phyloP scores from a whole-genome alignment of 2,797 vertebrate species.

The Nyctibius grandis region DNA sequence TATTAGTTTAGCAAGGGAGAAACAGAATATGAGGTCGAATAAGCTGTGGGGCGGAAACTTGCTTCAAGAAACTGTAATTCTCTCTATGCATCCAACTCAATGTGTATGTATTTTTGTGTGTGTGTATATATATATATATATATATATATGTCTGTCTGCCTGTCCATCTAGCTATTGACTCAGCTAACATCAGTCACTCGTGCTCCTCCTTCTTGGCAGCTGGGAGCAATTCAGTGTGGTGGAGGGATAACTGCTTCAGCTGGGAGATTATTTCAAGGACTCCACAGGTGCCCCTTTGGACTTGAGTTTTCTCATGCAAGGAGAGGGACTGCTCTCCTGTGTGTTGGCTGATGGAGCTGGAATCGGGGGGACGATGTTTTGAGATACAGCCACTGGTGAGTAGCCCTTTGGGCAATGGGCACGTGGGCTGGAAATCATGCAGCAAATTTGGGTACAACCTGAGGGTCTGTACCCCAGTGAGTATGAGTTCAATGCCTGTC shows the following conservation, averaged over 20 bases:
- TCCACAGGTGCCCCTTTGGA: not conserved
- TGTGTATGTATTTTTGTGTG: too few species aligned
- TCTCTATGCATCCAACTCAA: not conserved
- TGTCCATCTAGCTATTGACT: not conserved
- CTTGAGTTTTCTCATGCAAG: not conserved
- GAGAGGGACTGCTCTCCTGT: not conserved
- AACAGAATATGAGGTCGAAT: not conserved
- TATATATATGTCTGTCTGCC: not conserved
- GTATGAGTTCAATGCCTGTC: not conserved
- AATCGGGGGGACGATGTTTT: not conserved
- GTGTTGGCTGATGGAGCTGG: not conserved
- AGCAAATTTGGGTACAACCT: not conserved
- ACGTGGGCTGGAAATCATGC: fast-evolving
- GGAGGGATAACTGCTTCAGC: not conserved
- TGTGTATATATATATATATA: fast-evolving
- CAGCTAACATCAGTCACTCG: not conserved
- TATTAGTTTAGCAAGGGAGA: not conserved
- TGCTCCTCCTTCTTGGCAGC: not conserved
- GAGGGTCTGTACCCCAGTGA: not conserved
- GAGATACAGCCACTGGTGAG: not conserved
- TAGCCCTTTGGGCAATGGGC: not conserved
- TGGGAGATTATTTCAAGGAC: not conserved
- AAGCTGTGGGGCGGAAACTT: not conserved
- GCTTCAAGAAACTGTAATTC: not conserved
- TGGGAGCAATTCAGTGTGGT: not conserved